These are phyloP conservation scores for Notarius lentiginosus DNA, from an alignment of 2,113 vertebrate genomes.

Conservation along the genomic window DNA sequence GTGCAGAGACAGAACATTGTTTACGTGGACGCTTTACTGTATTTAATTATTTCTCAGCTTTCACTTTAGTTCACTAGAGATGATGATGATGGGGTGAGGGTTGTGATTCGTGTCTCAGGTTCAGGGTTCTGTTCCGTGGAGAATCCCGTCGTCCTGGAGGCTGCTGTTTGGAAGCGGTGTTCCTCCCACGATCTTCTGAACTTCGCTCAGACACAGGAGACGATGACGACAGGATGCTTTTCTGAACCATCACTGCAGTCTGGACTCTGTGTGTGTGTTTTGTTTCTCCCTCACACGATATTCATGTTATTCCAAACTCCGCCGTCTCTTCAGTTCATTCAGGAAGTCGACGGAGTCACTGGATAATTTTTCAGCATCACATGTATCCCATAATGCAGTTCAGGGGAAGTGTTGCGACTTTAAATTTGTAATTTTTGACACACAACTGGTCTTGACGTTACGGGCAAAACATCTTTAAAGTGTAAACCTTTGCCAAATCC, in stretches of 20 bases:
- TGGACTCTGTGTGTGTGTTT: neutral
- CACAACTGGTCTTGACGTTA: neutral
- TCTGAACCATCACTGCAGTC: neutral
- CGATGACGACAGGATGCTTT: neutral
- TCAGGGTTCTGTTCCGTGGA: constrained; percentile 75
- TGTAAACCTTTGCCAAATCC: neutral
- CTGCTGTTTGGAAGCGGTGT: constrained; percentile 89
- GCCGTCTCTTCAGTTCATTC: neutral
- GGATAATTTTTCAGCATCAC: neutral
- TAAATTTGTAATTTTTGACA: neutral
- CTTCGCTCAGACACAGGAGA: neutral
- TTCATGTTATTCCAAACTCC: neutral
- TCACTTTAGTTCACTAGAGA: neutral
- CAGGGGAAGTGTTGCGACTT: neutral
- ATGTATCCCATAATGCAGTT: neutral
- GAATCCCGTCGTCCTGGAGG: constrained; percentile 87
- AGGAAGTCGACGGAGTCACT: neutral
- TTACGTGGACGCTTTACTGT: too few species aligned
- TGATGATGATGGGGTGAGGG: neutral
- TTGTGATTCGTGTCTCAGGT: constrained; percentile 23
- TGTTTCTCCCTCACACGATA: neutral
- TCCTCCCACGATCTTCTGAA: constrained; percentile 88
- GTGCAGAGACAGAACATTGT: too few species aligned
- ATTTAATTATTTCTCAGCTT: neutral
- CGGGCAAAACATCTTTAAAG: neutral